A percentile compares a stretch with the other conserved stretches of the same genome.
These are phyloP conservation scores for Philereme vetulata DNA, from an alignment of 2,888 invertebrate species.

Conservation along the genomic window DNA sequence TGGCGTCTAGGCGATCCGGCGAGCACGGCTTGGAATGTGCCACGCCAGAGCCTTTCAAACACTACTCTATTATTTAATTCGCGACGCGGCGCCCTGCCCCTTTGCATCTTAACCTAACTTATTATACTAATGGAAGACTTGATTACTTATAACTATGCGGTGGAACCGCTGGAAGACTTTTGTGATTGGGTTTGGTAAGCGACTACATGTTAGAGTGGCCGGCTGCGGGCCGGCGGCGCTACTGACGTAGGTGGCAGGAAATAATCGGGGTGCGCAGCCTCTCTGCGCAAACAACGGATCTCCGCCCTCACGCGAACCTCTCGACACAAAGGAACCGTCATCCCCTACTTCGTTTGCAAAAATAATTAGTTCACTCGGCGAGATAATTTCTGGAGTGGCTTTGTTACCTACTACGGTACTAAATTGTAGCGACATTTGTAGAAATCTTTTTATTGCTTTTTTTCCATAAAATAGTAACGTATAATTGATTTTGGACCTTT, in stretches of 20 bases:
- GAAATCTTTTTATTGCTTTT: neutral
- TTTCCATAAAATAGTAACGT: neutral
- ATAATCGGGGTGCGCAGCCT: conserved; percentile 65
- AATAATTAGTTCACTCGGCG: conserved; percentile 18
- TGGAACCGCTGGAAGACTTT: conserved; percentile 70
- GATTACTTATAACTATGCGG: conserved; percentile 73
- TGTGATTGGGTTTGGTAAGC: conserved; percentile 49
- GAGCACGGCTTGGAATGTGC: conserved; percentile 83
- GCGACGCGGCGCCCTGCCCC: conserved; percentile 77
- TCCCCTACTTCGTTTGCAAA: conserved; percentile 35
- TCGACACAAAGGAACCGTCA: conserved; percentile 52
- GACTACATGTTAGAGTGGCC: conserved; percentile 75
- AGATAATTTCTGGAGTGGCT: conserved; percentile 24
- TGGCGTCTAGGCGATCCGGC: conserved; percentile 69
- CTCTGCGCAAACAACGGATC: conserved; percentile 78
- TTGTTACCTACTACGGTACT: conserved; percentile 3
- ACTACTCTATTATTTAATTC: conserved; percentile 85
- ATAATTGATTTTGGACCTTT: neutral
- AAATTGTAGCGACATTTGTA: conserved; percentile 1
- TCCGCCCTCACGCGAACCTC: conserved; percentile 50
- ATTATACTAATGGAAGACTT: conserved; percentile 82
- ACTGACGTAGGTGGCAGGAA: conserved; percentile 55
- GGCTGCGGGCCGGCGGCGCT: conserved; percentile 78
- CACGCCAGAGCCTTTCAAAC: conserved; percentile 89
- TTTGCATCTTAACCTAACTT: conserved; percentile 75